phyloP scores from a whole-genome alignment of 2,888 invertebrate genomes.

The Bunonema sp. region DNA sequence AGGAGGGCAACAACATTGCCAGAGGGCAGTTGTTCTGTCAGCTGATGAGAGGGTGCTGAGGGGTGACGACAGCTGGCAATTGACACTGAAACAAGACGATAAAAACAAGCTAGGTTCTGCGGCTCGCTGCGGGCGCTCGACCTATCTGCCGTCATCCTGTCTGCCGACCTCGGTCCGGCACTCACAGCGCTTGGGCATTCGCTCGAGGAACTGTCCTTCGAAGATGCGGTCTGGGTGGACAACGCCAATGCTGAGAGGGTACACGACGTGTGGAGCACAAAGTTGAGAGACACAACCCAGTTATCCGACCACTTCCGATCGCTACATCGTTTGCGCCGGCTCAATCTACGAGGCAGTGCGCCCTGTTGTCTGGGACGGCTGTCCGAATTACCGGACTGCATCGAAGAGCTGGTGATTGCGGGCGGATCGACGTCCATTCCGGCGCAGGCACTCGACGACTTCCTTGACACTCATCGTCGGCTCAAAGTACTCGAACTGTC shows the following conservation, averaged over 20 bases:
- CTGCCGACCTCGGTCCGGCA: constrained; percentile 8
- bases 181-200: constrained; percentile 6
- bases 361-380: not conserved
- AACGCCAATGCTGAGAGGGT: constrained; percentile 1
- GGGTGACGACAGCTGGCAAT: not conserved
- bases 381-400: not conserved
- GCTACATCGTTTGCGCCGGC: constrained; percentile 5
- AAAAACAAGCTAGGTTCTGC: constrained; percentile 3
- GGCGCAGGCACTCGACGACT: constrained; percentile 5
- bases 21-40: not conserved
- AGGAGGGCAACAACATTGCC: too few species aligned
- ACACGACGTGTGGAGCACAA: not conserved
- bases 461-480: constrained; percentile 6
- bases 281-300: not conserved
- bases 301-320: constrained; percentile 5
- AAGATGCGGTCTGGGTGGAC: constrained; percentile 14
- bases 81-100: not conserved
- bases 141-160: constrained; percentile 10
- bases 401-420: not conserved
- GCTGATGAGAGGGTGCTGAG: not conserved
- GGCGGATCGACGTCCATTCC: constrained; percentile 8
- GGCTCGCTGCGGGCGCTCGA: constrained; percentile 7
- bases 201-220: constrained; percentile 10
- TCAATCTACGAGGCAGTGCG: not conserved
- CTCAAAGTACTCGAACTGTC: constrained; percentile 6